Evolutionary conservation across 1,140 invertebrate species (phyloP).

Genomic region (Amyelois transitella): DNA sequence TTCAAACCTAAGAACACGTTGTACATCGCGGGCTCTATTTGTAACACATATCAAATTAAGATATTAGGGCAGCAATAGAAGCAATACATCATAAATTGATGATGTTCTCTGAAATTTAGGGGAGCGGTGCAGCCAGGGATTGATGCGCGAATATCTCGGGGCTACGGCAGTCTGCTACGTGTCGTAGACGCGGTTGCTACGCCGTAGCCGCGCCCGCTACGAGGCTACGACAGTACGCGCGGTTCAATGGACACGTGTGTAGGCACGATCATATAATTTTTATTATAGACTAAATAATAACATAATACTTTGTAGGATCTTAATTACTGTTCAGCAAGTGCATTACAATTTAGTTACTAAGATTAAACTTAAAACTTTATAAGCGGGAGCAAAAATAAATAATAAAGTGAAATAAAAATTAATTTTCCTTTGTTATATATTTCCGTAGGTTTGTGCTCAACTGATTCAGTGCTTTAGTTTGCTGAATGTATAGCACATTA

Average conservation of each 20-base stretch:
- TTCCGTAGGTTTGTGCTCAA: too few relatives aligned
- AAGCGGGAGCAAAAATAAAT: too few relatives aligned
- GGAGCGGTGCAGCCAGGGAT: slow-evolving; percentile 15
- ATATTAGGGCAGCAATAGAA: slow-evolving; percentile 10
- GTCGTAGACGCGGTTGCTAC: slow-evolving; percentile 44
- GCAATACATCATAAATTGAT: slow-evolving; percentile 15
- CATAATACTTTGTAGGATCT: neutral
- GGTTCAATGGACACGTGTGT: slow-evolving; percentile 17
- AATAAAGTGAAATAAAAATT: too few relatives aligned
- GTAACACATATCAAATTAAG: neutral
- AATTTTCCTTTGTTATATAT: too few relatives aligned
- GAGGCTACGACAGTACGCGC: slow-evolving; percentile 18
- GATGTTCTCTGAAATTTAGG: slow-evolving; percentile 16
- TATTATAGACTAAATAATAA: neutral
- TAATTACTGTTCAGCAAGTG: too few relatives aligned
- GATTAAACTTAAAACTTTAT: too few relatives aligned
- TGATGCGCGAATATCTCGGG: slow-evolving; percentile 19
- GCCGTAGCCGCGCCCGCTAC: slow-evolving; percentile 24
- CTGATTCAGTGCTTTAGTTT: too few relatives aligned
- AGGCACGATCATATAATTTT: neutral
- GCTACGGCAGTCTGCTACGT: slow-evolving; percentile 60
- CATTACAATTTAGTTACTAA: too few relatives aligned
- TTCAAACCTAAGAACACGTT: neutral
- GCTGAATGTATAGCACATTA: too few relatives aligned
- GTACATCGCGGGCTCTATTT: neutral